Evolutionary conservation across 2,888 invertebrate species (phyloP).

Genomic region (Pinctada fucata): DNA sequence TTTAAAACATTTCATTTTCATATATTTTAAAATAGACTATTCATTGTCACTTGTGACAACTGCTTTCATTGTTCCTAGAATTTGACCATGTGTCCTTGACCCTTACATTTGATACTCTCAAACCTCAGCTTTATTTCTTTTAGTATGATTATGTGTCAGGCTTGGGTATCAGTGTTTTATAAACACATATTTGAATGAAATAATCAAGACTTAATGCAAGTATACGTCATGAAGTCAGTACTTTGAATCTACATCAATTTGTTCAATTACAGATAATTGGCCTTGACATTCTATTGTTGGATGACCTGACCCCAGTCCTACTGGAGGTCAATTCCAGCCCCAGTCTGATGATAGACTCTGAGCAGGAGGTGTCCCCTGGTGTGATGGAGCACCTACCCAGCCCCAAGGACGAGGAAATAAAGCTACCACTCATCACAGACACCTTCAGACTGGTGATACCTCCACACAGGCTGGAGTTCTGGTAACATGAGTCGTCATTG

Average conservation of each 20-base stretch:
- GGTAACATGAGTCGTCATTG: constrained; percentile 35
- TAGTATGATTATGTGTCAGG: constrained; percentile 17
- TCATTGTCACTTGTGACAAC: too few relatives aligned
- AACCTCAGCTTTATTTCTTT: too few relatives aligned
- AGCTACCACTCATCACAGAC: constrained; percentile 78
- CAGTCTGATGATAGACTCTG: constrained; percentile 76
- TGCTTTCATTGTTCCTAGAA: too few relatives aligned
- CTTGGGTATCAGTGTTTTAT: not conserved
- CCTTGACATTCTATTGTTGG: constrained; percentile 78
- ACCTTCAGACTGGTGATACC: constrained; percentile 76
- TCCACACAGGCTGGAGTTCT: constrained; percentile 54
- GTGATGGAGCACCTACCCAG: constrained; percentile 67
- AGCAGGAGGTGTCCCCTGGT: constrained; percentile 71
- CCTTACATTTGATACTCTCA: too few relatives aligned
- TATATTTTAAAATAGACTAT: too few relatives aligned
- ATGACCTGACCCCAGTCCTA: constrained; percentile 77
- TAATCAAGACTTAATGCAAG: too few relatives aligned
- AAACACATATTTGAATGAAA: too few relatives aligned
- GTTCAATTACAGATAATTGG: constrained; percentile 77
- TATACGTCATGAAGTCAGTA: too few relatives aligned
- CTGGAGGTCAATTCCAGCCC: constrained; percentile 79
- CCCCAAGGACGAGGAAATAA: constrained; percentile 77
- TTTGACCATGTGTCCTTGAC: too few relatives aligned
- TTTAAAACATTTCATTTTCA: too few relatives aligned
- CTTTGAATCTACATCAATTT: not conserved